A percentile compares a stretch with the other conserved stretches of the same genome.
Evolutionary conservation across 1,140 invertebrate genomes (phyloP).

Genomic region (Apis laboriosa): DNA sequence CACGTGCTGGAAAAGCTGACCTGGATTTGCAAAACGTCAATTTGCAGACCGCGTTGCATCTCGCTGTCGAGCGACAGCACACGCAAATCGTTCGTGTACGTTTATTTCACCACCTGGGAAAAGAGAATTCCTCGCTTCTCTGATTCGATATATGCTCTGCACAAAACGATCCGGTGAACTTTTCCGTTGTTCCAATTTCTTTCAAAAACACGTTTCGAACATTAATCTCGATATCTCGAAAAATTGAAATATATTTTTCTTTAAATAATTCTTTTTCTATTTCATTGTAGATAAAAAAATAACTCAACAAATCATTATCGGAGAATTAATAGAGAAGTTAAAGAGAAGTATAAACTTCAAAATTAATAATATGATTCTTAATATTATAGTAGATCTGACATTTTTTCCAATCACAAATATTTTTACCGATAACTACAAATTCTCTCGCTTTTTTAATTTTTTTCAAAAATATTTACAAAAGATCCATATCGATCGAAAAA

Average conservation of each 20-base stretch:
- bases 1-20: constrained; percentile 93
- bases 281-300: not conserved
- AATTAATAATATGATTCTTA: too few species aligned
- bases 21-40: constrained; percentile 97
- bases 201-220: constrained; percentile 2
- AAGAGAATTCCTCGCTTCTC: constrained; percentile 7
- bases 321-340: too few species aligned
- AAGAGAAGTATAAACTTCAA: too few species aligned
- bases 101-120: constrained; percentile 24
- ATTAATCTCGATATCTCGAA: not conserved
- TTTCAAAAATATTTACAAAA: not conserved
- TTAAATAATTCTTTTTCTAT: too few species aligned
- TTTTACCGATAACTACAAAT: too few species aligned
- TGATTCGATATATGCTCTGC: not conserved
- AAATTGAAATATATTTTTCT: not conserved
- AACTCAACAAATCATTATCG: too few species aligned
- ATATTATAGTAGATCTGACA: too few species aligned
- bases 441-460: too few species aligned
- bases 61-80: constrained; percentile 97
- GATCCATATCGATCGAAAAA: too few species aligned
- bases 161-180: constrained; percentile 5
- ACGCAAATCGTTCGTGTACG: constrained; percentile 94
- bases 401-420: too few species aligned
- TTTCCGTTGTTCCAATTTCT: constrained; percentile 5
- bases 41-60: constrained; percentile 96